Evolutionary conservation across 2,113 vertebrate genomes (phyloP).

Genomic region (Phrynosoma blainvillii): DNA sequence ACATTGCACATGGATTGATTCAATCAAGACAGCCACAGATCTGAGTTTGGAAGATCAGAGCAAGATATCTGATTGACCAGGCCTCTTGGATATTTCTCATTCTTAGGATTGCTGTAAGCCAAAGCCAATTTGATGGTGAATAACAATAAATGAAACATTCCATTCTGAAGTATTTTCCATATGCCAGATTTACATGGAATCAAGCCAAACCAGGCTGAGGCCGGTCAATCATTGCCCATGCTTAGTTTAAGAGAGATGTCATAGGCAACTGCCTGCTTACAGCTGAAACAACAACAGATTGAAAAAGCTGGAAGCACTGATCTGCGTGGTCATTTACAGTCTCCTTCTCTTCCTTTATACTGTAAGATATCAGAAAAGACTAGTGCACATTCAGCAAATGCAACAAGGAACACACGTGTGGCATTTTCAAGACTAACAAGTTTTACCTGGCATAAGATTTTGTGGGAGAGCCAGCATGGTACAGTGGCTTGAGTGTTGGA

Average conservation of each 20-base stretch:
- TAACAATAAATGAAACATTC: neutral
- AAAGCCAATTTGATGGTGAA: no score
- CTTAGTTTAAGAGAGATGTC: neutral
- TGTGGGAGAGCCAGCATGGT: no score
- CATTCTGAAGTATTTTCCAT: neutral
- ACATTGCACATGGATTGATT: no score
- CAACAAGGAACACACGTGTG: no score
- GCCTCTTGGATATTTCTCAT: no score
- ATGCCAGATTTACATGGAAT: neutral
- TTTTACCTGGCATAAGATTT: no score
- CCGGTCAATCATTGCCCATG: neutral
- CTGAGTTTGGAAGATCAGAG: no score
- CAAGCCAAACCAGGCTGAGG: neutral
- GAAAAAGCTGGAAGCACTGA: neutral
- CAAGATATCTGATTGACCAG: no score
- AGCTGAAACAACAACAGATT: neutral
- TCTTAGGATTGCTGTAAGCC: no score
- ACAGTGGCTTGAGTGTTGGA: neutral
- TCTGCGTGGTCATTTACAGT: no score
- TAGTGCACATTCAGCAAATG: neutral
- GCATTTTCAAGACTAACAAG: no score
- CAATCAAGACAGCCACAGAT: no score
- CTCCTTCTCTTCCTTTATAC: neutral
- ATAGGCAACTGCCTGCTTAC: neutral
- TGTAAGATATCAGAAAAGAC: neutral